Conservation (phyloP, 2,888 invertebrate genomes). For the Craniophora ligustri region DNA sequence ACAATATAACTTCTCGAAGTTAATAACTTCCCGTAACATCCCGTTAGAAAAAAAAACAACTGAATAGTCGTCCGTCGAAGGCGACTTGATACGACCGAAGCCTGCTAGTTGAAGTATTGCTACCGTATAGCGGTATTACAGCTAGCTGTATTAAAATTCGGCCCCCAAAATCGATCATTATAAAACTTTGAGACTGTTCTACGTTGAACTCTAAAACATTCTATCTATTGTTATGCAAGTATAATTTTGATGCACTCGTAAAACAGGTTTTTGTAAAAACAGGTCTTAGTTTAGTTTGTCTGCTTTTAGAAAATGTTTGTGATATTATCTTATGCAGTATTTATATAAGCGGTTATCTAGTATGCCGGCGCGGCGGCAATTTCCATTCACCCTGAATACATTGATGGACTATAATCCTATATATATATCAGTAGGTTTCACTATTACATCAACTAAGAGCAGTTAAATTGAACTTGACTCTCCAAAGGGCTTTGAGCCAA, state of each 20-base stretch:
- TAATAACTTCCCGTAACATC: no score
- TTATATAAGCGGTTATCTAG: constrained; percentile 15
- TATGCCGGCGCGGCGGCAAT: constrained; percentile 13
- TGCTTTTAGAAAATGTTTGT: background rate
- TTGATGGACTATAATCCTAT: background rate
- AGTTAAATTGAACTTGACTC: no score
- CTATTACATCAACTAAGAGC: background rate
- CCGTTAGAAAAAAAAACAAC: no score
- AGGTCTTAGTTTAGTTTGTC: background rate
- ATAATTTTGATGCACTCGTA: background rate
- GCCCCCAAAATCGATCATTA: no score
- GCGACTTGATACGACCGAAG: no score
- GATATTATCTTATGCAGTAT: constrained; percentile 21
- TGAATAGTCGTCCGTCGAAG: no score
- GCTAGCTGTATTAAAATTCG: no score
- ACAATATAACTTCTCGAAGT: no score
- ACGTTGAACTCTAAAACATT: background rate
- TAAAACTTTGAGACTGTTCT: background rate
- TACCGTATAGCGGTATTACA: no score
- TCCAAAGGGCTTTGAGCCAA: no score
- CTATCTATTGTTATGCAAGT: background rate
- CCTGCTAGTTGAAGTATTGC: no score
- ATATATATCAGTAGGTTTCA: background rate
- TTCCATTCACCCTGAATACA: constrained; percentile 13
- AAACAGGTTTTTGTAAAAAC: constrained; percentile 1